phyloP scores from a whole-genome alignment of 2,888 invertebrate species.

The Rotaria socialis region DNA sequence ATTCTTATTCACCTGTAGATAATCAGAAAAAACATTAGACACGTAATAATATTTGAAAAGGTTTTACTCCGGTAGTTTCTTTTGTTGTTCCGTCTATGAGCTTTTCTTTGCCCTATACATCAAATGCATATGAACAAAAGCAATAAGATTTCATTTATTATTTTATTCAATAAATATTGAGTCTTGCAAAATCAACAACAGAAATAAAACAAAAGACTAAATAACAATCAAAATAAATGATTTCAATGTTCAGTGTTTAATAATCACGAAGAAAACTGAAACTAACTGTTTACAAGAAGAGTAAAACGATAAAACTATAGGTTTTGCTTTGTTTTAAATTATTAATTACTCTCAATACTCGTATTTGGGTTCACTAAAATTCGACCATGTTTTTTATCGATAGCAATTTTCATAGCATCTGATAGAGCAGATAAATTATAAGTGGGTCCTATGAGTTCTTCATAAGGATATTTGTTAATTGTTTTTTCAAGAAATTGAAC shows the following conservation, averaged over 20 bases:
- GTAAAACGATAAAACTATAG: not conserved
- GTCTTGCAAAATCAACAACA: not conserved
- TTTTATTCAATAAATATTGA: not conserved
- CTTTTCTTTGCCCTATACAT: not conserved
- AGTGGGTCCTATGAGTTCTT: slow-evolving; percentile 39
- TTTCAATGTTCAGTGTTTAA: not conserved
- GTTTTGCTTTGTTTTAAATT: not conserved
- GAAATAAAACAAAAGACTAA: not conserved
- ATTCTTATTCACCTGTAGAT: not conserved
- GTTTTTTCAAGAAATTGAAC: slow-evolving; percentile 47
- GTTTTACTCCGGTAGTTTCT: not conserved
- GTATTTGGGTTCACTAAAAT: slow-evolving; percentile 36
- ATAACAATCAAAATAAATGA: not conserved
- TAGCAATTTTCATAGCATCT: slow-evolving; percentile 45
- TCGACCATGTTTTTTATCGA: slow-evolving; percentile 37
- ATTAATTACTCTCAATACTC: not conserved
- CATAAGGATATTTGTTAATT: slow-evolving; percentile 47
- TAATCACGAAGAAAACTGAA: not conserved
- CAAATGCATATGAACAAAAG: not conserved
- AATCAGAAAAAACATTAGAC: not conserved
- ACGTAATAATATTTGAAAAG: not conserved
- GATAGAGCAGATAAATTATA: slow-evolving; percentile 42
- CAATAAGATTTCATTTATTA: not conserved
- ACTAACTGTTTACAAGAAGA: not conserved
- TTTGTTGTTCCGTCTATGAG: not conserved